Base-by-base conservation (phyloP, 2,888 invertebrate genomes). In the Ophioninae sp. region DNA sequence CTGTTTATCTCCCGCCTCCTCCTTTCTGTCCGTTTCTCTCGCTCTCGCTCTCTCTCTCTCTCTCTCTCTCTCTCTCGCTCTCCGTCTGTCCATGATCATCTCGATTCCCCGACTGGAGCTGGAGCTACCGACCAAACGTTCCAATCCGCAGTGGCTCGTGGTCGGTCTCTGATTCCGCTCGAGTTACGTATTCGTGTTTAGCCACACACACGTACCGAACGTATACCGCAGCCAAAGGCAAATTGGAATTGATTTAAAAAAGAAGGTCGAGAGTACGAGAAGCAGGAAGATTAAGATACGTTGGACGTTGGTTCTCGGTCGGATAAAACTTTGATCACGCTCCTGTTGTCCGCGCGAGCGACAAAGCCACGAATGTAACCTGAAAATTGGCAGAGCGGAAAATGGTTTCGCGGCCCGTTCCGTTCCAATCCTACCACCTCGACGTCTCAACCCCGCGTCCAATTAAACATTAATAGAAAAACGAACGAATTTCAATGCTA, bases 91-190 rank as follows among this genome's bases (percentile, higher is more conserved):
- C 56, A 37, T 69, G 64, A 75, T 65, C 68, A 75, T 64, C 30
- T 64, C 56, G 41, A 64, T 81, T 75, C 69, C 44, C 39, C 20
- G 30, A 57, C 30, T 50, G 62, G 23, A 62, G 62, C 62, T 61
- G 23, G 39, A 61, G 67, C 50, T 76, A 69, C 64, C 30, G 50
- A 50, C 72, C 56, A 62, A 72, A 79, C 70, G 61, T 57, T 76
- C 50, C 59, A 67, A 23, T 79, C 61, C 67, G 20, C 13, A 56
- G 79, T 30, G 61, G 61, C 61, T 56, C 41, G 61, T 61, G 75
- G 70, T 72, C 7, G 30, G 59, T 67, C 67, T 61, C 74, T 72
- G 72, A 79, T 70, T 23, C 59, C 69, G 21, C 57, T 44, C 64
- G 41, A 69, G 39, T 80, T 44, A 69, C 6, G 41, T 76, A 62